Base-by-base conservation (phyloP, 2,113 vertebrate species). In the Pollimyrus isidori region DNA sequence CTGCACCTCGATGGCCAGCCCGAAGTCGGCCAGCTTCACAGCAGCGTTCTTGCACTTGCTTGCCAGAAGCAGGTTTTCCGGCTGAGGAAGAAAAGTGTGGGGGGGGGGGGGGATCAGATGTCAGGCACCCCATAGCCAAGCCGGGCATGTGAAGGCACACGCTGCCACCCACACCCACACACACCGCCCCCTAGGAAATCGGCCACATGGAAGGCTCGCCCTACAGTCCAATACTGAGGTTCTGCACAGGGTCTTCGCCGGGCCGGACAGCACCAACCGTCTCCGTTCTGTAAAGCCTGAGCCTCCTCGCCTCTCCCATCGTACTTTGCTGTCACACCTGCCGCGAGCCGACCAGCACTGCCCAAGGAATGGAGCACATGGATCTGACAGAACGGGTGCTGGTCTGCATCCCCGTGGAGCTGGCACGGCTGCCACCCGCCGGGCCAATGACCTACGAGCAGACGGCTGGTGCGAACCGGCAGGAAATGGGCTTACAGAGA, bases 21-120 rank as follows among this genome's bases (percentile, higher is more conserved):
- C 98, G 0, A 99, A 99, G 94, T 99, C 98, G 0, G 98, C 98
- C 94, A 99, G 95, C 92, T 99, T 99, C 94, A 99, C 98, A 0
- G 98, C 98, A 0, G 98, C 98, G 7, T 98, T 98, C 94, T 99
- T 99, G 94, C 98, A 98, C 93, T 98, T 98, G 95, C 98, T 98
- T 90, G 98, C 98, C 92, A 99, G 95, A 53, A 99, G 97, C 92
- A 99, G 96, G 92, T 99, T 99, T 95, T 99, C 98, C 0, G 98
- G 98, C 98, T 99, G 91, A 62, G 86, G 92, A 58, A 39, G 45
- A 91, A 42, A 23, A 11, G 4, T 9, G 6, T 0, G 9, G 39
- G 87, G 49, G 89, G 48, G 84, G 49, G n/a, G 35, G 35, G 35
- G 35, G 35, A 90, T 26, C 23, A 88, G 62, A 30, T 76, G 65